Percentiles rank a stretch among this genome's conserved stretches.
Evolutionary conservation across 2,113 vertebrate species (phyloP).

Genomic region (Danio rerio): GRCz12tu NC_133199.1:2152001-2152500

Average conservation of each 20-base stretch:
- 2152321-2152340: slow-evolving; percentile 28
- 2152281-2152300: slow-evolving; percentile 53
- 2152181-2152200: too few relatives aligned
- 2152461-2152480: background rate
- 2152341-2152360: slow-evolving; percentile 66
- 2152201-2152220: too few relatives aligned
- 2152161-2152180: too few relatives aligned
- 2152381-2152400: slow-evolving; percentile 51
- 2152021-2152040: background rate
- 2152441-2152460: background rate
- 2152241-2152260: slow-evolving; percentile 67
- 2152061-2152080: background rate
- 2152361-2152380: slow-evolving; percentile 74
- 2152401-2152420: slow-evolving; percentile 46
- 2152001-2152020: background rate
- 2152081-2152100: background rate
- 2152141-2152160: too few relatives aligned
- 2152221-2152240: slow-evolving; percentile 69
- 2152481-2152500: background rate
- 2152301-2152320: slow-evolving; percentile 29
- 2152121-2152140: too few relatives aligned
- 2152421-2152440: background rate
- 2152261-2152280: slow-evolving; percentile 68
- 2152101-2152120: too few relatives aligned
- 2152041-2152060: background rate